Evolutionary conservation across 2,888 invertebrate genomes (phyloP), one percentile per base, ranked within the genome.

Genomic region (Agrypnus murinus): DNA sequence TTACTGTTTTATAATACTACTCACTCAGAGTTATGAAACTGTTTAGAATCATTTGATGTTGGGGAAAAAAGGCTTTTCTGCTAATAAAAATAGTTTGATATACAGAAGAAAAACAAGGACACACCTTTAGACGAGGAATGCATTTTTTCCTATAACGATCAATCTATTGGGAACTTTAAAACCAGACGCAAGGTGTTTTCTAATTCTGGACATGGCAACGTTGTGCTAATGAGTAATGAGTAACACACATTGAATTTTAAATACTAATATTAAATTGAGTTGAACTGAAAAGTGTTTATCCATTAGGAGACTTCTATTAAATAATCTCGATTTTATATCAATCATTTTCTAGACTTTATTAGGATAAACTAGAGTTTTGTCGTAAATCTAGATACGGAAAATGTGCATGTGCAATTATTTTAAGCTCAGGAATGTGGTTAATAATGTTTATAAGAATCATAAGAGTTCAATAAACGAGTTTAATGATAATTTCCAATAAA

Each of bases 181-280:
- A 43, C n/a, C 19, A 34, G 34, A 65, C 55, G 65, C 65, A 65
- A 45, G 55, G 45, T 40, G 65, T 45, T 64, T 64, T 65, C 40
- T 65, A 65, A 65, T 65, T 65, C 40, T 25, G 19, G 48, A 48
- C 48, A 25, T 25, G 48, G n/a, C 19, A n/a, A 48, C 48, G 25
- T 48, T 48, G 25, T 48, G 45, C 32, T 65, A 60, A 60, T 46
- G 60, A 45, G 45, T 46, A 60, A n/a, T n/a, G n/a, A 60, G 15
- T 10, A 9, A 60, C 15, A 32, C 34, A 31, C 32, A 14, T 14
- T 25, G 60, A 60, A 60, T 60, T 40, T 34, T 34, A 60, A 60
- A n/a, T n/a, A n/a, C n/a, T 46, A 14, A 53, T n/a, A 32, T 31
- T 15, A 17, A 8, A 45, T 14, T 25, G 48, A 48, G n/a, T n/a